phyloP scores from a whole-genome alignment of 2,113 vertebrate species.

The Spea multiplicata region DNA sequence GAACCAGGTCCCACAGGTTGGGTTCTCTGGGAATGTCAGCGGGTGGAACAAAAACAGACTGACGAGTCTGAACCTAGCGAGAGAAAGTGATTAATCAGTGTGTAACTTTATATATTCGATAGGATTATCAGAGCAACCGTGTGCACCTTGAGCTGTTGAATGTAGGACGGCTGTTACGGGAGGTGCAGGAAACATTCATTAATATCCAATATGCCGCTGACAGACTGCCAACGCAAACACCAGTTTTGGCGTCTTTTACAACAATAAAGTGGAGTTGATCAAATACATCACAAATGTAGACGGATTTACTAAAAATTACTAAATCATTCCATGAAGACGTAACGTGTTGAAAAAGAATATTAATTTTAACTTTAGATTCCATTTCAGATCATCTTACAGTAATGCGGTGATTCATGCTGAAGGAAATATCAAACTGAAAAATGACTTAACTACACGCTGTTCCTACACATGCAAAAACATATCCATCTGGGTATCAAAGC shows the following conservation, averaged over 20 bases:
- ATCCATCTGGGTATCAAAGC: too few species aligned
- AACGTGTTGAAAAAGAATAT: too few species aligned
- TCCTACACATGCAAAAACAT: too few species aligned
- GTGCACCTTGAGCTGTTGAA: neutral
- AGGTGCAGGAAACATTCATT: neutral
- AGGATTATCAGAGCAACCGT: neutral
- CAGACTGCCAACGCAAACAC: neutral
- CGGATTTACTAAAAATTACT: neutral
- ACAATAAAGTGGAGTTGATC: neutral
- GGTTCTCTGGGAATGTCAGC: constrained; percentile 48
- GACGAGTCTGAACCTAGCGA: neutral
- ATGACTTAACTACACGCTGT: too few species aligned
- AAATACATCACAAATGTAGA: neutral
- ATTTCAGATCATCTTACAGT: too few species aligned
- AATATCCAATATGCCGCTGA: neutral
- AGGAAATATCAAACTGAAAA: too few species aligned
- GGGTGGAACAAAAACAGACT: constrained; percentile 13
- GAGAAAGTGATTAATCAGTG: neutral
- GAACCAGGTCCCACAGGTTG: constrained; percentile 65
- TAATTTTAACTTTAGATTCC: too few species aligned
- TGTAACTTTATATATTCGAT: neutral
- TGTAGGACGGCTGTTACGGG: neutral
- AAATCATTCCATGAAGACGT: neutral
- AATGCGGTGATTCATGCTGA: too few species aligned
- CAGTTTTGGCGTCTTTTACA: neutral